Evolutionary conservation across 2,113 vertebrate genomes (phyloP).

Genomic region (Phrynosoma platyrhinos): DNA sequence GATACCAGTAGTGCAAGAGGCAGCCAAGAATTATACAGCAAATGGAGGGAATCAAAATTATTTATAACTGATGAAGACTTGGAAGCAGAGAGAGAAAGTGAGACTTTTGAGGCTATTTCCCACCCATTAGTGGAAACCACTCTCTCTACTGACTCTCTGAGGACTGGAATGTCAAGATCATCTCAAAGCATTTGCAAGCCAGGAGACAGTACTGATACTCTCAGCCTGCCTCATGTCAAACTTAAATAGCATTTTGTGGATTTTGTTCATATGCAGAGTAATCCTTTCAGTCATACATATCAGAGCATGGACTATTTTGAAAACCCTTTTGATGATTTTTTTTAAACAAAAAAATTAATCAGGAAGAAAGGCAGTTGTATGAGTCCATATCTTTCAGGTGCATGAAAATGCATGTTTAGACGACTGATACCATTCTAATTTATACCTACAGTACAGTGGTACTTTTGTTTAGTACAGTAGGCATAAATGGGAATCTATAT

Average conservation of each 20-base stretch:
- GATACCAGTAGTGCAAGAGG: constrained; percentile 86
- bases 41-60: constrained; percentile 93
- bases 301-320: constrained; percentile 87
- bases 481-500: constrained; percentile 74
- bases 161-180: constrained; percentile 86
- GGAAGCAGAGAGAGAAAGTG: constrained; percentile 79
- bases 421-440: constrained; percentile 79
- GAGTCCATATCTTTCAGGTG: constrained; percentile 79
- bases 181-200: constrained; percentile 82
- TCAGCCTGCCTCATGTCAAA: constrained; percentile 89
- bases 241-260: constrained; percentile 85
- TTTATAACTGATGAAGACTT: constrained; percentile 93
- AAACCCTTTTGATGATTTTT: constrained; percentile 74
- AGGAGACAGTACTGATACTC: constrained; percentile 83
- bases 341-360: constrained; percentile 72
- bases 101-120: constrained; percentile 82
- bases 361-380: constrained; percentile 75
- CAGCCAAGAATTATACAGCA: constrained; percentile 81
- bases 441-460: constrained; percentile 69
- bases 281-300: constrained; percentile 86
- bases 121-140: constrained; percentile 78
- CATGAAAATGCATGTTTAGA: constrained; percentile 91
- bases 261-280: constrained; percentile 80
- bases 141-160: constrained; percentile 87
- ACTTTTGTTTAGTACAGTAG: constrained; percentile 71